Evolutionary conservation across 2,888 invertebrate genomes (phyloP), one percentile per base, ranked within the genome.

Genomic region (Drosophila ezoana): DNA sequence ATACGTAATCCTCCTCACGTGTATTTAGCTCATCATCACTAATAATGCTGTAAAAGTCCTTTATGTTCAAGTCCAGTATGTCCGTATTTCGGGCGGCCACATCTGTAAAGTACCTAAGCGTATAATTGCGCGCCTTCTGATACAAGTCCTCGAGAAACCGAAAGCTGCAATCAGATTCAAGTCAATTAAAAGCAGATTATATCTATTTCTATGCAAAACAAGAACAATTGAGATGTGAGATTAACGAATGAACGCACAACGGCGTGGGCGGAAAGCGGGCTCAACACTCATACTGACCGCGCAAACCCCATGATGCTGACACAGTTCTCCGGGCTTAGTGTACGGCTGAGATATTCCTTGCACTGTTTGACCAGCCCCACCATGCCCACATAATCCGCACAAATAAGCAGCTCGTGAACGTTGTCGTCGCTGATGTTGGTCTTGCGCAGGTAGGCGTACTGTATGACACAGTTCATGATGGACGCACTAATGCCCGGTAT

Each of bases 361-460:
- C 98, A 98, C 18, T 96, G 93, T 75, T 96, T 95, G 53, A 97
- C 93, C 45, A 98, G 95, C 0, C 97, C 97, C 47, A 96, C 93
- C 77, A 98, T 96, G 83, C 96, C 95, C 58, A 98, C 94, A 91
- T 97, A 98, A 93, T 98, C 98, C 3, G 98, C 97, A 0, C 96
- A 95, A 81, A 96, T 95, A 41, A 98, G 93, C 13, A 98, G 93
- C 85, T 95, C 94, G 86, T 96, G 95, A 0, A 98, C 97, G 90
- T 97, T 98, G 35, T 95, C 94, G 38, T 95, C 94, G 63, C 94
- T 95, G 23, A 98, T 94, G 66, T 95, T 95, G 57, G 97, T 94
- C 74, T 95, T 95, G 56, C 97, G 94, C 43, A 97, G 93, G 92
- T 98, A 98, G 0, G 97, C 96, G 92, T 96, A 98, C 79, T 97